Conservation (phyloP, 2,888 invertebrate genomes). For the Hesperia comma region DNA sequence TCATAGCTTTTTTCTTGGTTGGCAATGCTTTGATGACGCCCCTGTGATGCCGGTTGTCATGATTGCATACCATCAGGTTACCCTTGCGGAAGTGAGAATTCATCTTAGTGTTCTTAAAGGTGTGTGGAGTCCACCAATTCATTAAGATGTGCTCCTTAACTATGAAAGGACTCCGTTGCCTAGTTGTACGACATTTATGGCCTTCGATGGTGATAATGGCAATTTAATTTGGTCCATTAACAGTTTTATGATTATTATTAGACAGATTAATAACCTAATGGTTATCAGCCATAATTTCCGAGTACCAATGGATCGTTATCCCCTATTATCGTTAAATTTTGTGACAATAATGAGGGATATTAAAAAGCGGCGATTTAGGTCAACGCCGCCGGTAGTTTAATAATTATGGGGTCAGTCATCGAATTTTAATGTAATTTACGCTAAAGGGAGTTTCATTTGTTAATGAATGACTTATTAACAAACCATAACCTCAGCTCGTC, state of each 20-base stretch:
- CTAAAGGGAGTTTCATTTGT: slow-evolving; percentile 6
- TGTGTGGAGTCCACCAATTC: too few relatives aligned
- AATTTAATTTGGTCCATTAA: neutral
- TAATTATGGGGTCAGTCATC: slow-evolving; percentile 31
- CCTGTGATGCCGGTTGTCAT: too few relatives aligned
- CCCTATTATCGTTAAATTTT: slow-evolving; percentile 30
- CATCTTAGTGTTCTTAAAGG: too few relatives aligned
- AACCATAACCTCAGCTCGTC: too few relatives aligned
- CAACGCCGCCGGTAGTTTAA: slow-evolving; percentile 8
- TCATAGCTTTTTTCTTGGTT: too few relatives aligned
- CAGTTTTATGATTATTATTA: neutral
- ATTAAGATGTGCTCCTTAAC: too few relatives aligned
- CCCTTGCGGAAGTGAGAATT: too few relatives aligned
- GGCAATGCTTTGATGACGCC: too few relatives aligned
- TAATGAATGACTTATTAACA: neutral
- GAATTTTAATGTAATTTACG: slow-evolving; percentile 40
- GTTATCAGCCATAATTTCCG: slow-evolving; percentile 10
- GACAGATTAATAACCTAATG: slow-evolving; percentile 15
- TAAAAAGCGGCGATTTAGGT: slow-evolving; percentile 28
- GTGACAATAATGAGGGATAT: slow-evolving; percentile 27
- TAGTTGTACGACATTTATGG: too few relatives aligned
- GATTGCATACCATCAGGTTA: too few relatives aligned
- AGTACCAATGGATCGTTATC: slow-evolving; percentile 8
- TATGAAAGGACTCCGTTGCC: too few relatives aligned
- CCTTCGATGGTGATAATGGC: too few relatives aligned